Evolutionary conservation across 1,140 invertebrate genomes (phyloP).

Genomic region (Lithobius niger): DNA sequence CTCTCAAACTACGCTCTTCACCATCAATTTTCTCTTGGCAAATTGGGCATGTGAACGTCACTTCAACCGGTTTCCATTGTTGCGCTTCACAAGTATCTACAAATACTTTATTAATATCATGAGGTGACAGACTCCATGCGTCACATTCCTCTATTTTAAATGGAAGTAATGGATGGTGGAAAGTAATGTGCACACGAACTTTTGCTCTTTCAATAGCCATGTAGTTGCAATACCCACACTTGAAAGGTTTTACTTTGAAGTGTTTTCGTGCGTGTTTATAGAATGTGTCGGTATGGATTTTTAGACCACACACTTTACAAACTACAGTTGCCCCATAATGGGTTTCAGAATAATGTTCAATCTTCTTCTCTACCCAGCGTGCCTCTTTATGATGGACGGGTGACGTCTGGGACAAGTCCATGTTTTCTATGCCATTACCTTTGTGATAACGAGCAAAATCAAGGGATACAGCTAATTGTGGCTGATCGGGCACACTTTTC

Average conservation of each 20-base stretch:
- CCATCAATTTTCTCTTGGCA: constrained; percentile 7
- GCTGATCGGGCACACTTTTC: too few species aligned
- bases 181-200: constrained; percentile 12
- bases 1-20: neutral
- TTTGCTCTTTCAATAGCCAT: constrained; percentile 13
- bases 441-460: neutral
- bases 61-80: neutral
- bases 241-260: constrained; percentile 9
- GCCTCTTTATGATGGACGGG: too few species aligned
- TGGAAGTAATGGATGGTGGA: constrained; percentile 12
- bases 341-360: neutral
- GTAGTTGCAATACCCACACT: constrained; percentile 16
- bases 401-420: too few species aligned
- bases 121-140: neutral
- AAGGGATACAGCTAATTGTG: too few species aligned
- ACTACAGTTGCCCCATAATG: constrained; percentile 3
- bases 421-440: neutral
- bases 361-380: too few species aligned
- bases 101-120: constrained; percentile 2
- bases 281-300: constrained; percentile 10
- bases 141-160: constrained; percentile 10
- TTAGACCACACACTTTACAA: constrained; percentile 5
- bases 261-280: constrained; percentile 15
- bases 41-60: constrained; percentile 8
- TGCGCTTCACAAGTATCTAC: neutral